These are phyloP conservation scores for Caenorhabditis zanzibari DNA, from an alignment of 2,888 invertebrate genomes.

Conservation along the genomic window DNA sequence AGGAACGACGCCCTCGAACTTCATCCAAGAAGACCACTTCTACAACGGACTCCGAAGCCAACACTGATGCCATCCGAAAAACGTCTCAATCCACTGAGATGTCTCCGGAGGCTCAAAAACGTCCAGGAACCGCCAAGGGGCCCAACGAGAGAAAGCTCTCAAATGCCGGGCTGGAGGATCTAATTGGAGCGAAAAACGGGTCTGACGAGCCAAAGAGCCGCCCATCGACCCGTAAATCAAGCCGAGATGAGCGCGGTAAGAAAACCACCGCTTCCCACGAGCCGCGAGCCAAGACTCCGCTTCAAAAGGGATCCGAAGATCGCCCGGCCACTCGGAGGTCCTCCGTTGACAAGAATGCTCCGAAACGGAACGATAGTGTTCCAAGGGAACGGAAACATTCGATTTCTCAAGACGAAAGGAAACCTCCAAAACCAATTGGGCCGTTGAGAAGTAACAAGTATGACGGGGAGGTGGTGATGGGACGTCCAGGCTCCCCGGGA, in stretches of 20 bases:
- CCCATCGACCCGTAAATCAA: conserved; percentile 43
- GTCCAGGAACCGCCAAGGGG: conserved; percentile 45
- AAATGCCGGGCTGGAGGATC: conserved; percentile 43
- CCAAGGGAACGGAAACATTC: conserved; percentile 36
- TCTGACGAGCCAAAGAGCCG: conserved; percentile 32
- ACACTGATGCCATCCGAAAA: background rate
- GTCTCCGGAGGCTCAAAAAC: conserved; percentile 4
- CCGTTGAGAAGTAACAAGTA: conserved; percentile 35
- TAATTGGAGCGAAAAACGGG: background rate
- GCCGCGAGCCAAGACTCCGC: conserved; percentile 35
- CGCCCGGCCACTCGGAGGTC: conserved; percentile 48
- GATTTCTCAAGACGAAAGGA: conserved; percentile 19
- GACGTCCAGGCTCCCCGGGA: conserved; percentile 46
- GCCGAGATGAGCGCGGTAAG: conserved; percentile 19
- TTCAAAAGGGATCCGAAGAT: conserved; percentile 16
- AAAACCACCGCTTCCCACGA: conserved; percentile 24
- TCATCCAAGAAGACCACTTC: background rate
- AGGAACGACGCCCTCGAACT: background rate
- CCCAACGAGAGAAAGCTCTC: conserved; percentile 36
- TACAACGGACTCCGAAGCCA: conserved; percentile 17
- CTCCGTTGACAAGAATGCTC: conserved; percentile 47
- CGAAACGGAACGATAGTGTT: conserved; percentile 47
- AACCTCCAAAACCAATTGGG: conserved; percentile 53
- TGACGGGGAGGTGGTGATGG: conserved; percentile 24
- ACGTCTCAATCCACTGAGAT: background rate